Evolutionary conservation across 2,113 vertebrate genomes (phyloP).

Genomic region (Grus americana): DNA sequence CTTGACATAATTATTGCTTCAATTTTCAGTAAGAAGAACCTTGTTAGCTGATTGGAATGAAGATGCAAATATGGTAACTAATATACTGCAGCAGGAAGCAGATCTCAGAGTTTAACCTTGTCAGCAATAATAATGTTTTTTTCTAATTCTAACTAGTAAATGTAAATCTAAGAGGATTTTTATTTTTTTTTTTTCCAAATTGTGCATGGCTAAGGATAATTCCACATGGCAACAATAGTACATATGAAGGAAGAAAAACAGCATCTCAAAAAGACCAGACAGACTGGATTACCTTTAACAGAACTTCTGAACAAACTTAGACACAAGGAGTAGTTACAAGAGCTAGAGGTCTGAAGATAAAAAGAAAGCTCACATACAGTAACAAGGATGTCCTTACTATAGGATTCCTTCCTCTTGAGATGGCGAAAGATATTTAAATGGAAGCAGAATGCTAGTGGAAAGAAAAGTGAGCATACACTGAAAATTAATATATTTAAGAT

Average conservation of each 20-base stretch:
- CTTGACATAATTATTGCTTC: not conserved
- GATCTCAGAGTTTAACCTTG: not conserved
- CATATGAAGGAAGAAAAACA: not conserved
- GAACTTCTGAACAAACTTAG: not conserved
- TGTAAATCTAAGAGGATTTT: not conserved
- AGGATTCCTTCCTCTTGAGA: not conserved
- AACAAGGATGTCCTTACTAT: not conserved
- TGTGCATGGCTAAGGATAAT: not conserved
- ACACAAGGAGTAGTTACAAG: not conserved
- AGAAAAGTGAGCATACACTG: not conserved
- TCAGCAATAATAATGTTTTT: not conserved
- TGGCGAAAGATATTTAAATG: not conserved
- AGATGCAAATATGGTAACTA: not conserved
- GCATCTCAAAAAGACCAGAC: not conserved
- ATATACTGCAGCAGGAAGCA: not conserved
- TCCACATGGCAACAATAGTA: not conserved
- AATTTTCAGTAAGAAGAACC: not conserved
- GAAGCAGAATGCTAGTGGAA: not conserved
- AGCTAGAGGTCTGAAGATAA: not conserved
- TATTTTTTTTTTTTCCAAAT: no score
- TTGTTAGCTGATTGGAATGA: not conserved
- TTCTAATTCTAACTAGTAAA: fast-evolving
- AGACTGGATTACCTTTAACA: not conserved
- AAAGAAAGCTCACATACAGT: not conserved
- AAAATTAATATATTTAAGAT: not conserved